Percentiles rank a stretch among this genome's conserved stretches.
phyloP scores from a whole-genome alignment of 2,797 vertebrate genomes.

The Sardinella longiceps region DNA sequence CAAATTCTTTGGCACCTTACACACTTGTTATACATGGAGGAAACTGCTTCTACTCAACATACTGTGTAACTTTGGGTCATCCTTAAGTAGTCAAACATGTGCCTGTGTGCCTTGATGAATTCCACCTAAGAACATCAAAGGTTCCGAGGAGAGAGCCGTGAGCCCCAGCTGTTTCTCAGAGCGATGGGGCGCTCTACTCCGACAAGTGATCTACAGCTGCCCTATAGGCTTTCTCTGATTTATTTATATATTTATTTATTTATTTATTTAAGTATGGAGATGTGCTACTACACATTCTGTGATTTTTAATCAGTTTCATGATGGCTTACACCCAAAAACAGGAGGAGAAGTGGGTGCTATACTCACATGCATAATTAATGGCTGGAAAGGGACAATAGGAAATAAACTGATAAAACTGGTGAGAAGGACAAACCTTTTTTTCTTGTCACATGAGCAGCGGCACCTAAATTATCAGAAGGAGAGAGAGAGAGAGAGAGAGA shows the following conservation, averaged over 20 bases:
- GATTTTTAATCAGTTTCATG: neutral
- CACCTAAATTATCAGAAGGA: conserved; percentile 35
- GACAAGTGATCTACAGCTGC: neutral
- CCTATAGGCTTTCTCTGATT: too few species aligned
- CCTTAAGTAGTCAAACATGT: too few species aligned
- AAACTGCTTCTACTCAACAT: neutral
- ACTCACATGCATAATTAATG: neutral
- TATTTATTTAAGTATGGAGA: neutral
- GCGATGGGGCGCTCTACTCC: neutral
- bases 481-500: conserved; percentile 31
- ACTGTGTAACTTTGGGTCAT: neutral
- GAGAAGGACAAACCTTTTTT: conserved; percentile 84
- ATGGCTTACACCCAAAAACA: neutral
- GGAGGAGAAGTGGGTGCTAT: neutral
- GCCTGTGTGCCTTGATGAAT: neutral
- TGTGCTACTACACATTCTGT: neutral
- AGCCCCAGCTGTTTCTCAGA: neutral
- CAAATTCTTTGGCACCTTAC: neutral
- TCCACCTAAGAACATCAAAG: neutral
- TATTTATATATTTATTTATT: too few species aligned
- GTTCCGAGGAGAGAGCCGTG: neutral
- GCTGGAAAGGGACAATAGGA: neutral
- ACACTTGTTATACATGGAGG: neutral
- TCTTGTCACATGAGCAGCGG: conserved; percentile 72
- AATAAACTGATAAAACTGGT: neutral